phyloP scores from a whole-genome alignment of 2,888 invertebrate species.

The Clusia tigrina region DNA sequence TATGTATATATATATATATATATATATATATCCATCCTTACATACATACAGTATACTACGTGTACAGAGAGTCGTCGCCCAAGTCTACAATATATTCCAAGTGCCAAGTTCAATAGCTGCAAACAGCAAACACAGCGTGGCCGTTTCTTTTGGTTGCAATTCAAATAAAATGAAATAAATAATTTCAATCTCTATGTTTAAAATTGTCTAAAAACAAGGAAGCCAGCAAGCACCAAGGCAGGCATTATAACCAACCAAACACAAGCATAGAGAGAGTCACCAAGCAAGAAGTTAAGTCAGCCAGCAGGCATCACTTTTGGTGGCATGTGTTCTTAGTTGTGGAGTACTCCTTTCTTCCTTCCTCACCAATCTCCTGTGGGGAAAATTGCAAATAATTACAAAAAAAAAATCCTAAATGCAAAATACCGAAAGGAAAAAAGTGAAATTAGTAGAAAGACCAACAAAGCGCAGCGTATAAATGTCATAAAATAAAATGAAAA shows the following conservation, averaged over 20 bases:
- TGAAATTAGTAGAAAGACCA: slow-evolving; percentile 3
- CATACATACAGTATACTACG: too few species aligned
- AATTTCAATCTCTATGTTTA: slow-evolving; percentile 3
- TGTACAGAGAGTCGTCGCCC: too few species aligned
- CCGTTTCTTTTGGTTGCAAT: too few species aligned
- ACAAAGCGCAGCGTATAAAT: too few species aligned
- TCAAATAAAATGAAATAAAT: too few species aligned
- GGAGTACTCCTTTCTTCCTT: not conserved
- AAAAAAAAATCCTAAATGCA: slow-evolving; percentile 19
- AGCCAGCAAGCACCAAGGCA: not conserved
- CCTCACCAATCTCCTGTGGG: slow-evolving; percentile 35
- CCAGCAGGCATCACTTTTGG: not conserved
- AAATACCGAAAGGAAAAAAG: slow-evolving; percentile 25
- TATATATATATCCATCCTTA: too few species aligned
- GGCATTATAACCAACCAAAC: too few species aligned
- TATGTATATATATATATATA: too few species aligned
- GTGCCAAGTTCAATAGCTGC: slow-evolving; percentile 54
- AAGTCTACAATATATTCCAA: too few species aligned
- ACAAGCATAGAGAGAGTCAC: too few species aligned
- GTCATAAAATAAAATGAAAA: not conserved
- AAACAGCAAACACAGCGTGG: not conserved
- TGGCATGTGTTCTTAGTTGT: not conserved
- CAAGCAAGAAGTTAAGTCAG: too few species aligned
- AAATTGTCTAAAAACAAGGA: not conserved
- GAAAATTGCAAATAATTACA: slow-evolving; percentile 39